Conservation (phyloP, 2,797 vertebrate species). For the Phoxinus dragarum region DNA sequence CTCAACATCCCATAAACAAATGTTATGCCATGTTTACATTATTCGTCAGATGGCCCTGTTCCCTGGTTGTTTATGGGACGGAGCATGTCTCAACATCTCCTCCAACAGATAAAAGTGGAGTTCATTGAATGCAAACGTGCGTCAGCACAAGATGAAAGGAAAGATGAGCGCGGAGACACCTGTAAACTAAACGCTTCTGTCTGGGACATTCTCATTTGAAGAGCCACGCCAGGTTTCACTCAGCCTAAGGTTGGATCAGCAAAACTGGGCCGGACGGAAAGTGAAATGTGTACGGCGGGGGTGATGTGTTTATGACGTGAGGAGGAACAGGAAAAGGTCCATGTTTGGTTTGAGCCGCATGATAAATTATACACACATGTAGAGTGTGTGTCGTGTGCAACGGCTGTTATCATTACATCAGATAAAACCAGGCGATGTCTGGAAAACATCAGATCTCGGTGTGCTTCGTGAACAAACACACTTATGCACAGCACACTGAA, state of each 20-base stretch:
- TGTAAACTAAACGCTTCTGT: constrained; percentile 14
- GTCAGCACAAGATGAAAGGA: constrained; percentile 26
- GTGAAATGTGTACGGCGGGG: constrained; percentile 49
- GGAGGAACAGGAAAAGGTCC: constrained; percentile 61
- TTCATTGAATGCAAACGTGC: neutral
- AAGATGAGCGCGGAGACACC: neutral
- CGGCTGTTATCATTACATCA: constrained; percentile 78
- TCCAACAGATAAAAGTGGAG: constrained; percentile 40
- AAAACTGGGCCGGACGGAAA: constrained; percentile 24
- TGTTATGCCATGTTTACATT: constrained; percentile 63
- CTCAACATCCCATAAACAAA: constrained; percentile 63
- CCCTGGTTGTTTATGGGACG: constrained; percentile 58
- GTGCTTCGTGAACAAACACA: constrained; percentile 59
- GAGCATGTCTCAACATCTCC: constrained; percentile 54
- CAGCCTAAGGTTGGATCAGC: constrained; percentile 9
- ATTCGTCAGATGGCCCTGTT: constrained; percentile 58
- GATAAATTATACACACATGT: constrained; percentile 79
- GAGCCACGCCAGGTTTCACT: constrained; percentile 18
- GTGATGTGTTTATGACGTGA: constrained; percentile 66
- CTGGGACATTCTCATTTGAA: constrained; percentile 22
- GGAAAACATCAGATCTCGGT: constrained; percentile 75
- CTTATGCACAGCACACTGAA: constrained; percentile 55
- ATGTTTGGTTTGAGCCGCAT: constrained; percentile 75
- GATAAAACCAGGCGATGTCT: constrained; percentile 76
- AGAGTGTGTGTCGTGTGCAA: constrained; percentile 75